These are phyloP conservation scores for Dicrostonyx torquatus DNA, from an alignment of 2,797 vertebrate species.

Conservation along the genomic window DNA sequence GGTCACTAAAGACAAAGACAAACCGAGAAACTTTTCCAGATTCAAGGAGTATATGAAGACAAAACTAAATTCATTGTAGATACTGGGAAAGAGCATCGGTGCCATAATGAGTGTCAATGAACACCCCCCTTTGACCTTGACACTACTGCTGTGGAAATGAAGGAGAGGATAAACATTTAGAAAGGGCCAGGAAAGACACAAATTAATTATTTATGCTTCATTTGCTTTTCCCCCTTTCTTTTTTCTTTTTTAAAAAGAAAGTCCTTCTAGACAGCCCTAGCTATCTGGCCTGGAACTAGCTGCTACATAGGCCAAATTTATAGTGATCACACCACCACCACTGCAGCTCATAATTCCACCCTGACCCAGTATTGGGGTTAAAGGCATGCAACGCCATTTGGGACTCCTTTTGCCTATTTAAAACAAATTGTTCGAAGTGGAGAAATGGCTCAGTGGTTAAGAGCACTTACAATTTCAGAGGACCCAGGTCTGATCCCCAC, in stretches of 20 bases:
- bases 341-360: too few relatives aligned
- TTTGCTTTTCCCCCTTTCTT: not conserved
- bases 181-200: not conserved
- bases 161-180: not conserved
- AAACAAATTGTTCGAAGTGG: not conserved
- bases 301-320: not conserved
- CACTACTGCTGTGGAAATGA: not conserved
- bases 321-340: not conserved
- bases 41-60: not conserved
- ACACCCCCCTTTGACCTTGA: not conserved
- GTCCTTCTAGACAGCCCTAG: not conserved
- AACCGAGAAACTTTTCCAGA: not conserved
- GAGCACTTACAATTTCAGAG: not conserved
- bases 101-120: not conserved
- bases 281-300: not conserved
- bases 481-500: not conserved
- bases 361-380: not conserved
- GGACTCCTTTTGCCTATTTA: not conserved
- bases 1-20: slow-evolving; percentile 30
- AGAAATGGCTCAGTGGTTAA: not conserved
- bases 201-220: not conserved
- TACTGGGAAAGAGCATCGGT: not conserved
- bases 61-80: not conserved
- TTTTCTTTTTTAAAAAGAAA: not conserved
- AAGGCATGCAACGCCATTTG: not conserved